Percentiles rank a stretch among this genome's conserved stretches.
Conservation (phyloP, 2,797 vertebrate species). For the Otolemur crassicaudatus region DNA sequence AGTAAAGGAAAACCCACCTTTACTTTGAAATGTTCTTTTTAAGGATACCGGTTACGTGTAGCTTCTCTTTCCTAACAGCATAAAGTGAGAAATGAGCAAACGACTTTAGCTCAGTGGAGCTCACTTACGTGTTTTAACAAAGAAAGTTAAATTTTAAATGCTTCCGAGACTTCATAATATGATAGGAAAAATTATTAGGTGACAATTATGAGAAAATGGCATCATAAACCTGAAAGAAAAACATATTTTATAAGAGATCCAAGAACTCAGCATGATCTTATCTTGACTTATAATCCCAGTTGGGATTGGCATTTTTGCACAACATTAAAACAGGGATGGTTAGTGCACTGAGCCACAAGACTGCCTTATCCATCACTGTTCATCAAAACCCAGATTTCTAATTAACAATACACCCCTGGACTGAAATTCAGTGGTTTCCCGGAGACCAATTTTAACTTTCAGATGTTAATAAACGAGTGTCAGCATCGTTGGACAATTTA, state of each 20-base stretch:
- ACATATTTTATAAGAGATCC: constrained; percentile 26
- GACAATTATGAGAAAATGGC: constrained; percentile 64
- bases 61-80: background rate
- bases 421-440: constrained; percentile 71
- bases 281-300: constrained; percentile 40
- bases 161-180: constrained; percentile 49
- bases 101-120: constrained; percentile 5
- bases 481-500: constrained; percentile 63
- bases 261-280: constrained; percentile 67
- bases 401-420: constrained; percentile 64
- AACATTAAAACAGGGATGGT: constrained; percentile 59
- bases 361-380: constrained; percentile 68
- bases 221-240: background rate
- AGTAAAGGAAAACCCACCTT: constrained; percentile 44
- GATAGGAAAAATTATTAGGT: constrained; percentile 56
- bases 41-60: background rate
- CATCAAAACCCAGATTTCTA: constrained; percentile 72
- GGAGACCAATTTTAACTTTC: constrained; percentile 73
- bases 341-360: constrained; percentile 19
- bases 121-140: constrained; percentile 46
- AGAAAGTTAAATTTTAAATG: constrained; percentile 60
- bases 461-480: constrained; percentile 80
- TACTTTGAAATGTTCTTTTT: constrained; percentile 35
- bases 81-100: background rate
- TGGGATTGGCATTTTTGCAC: constrained; percentile 54